phyloP scores from a whole-genome alignment of 2,888 invertebrate genomes.

The Lumbricus terrestris region DNA sequence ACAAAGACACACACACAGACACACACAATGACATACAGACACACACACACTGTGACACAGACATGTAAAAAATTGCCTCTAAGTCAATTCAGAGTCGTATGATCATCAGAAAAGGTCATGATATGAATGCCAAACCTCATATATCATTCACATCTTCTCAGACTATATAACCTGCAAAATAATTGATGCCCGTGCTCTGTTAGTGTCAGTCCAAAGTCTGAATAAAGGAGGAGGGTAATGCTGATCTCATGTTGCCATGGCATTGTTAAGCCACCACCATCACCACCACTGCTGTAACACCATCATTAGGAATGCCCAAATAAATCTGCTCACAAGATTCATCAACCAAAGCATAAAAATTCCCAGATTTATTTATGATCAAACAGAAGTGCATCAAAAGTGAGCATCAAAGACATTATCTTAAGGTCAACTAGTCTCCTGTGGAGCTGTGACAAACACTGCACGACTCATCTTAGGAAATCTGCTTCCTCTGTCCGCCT shows the following conservation, averaged over 20 bases:
- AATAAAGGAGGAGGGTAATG: too few relatives aligned
- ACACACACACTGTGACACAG: too few relatives aligned
- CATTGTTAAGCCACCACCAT: too few relatives aligned
- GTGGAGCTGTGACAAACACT: not conserved
- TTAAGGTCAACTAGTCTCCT: not conserved
- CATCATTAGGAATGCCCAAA: not conserved
- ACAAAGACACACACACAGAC: too few relatives aligned
- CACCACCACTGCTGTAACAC: too few relatives aligned
- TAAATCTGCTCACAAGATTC: not conserved
- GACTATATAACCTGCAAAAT: not conserved
- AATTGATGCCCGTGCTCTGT: not conserved
- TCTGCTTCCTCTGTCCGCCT: not conserved
- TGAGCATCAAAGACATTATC: not conserved
- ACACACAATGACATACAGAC: too few relatives aligned
- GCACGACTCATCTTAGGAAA: not conserved
- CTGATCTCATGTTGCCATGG: too few relatives aligned
- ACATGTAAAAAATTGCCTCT: not conserved
- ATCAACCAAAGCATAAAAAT: not conserved
- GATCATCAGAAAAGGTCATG: not conserved
- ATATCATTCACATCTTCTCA: not conserved
- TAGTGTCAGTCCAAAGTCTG: too few relatives aligned
- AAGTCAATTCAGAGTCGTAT: not conserved
- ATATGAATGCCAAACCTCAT: not conserved
- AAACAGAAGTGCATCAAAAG: not conserved
- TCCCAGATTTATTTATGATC: not conserved